These are phyloP conservation scores for Xerus rutilus DNA, from an alignment of 2,797 vertebrate genomes.

Conservation along the genomic window DNA sequence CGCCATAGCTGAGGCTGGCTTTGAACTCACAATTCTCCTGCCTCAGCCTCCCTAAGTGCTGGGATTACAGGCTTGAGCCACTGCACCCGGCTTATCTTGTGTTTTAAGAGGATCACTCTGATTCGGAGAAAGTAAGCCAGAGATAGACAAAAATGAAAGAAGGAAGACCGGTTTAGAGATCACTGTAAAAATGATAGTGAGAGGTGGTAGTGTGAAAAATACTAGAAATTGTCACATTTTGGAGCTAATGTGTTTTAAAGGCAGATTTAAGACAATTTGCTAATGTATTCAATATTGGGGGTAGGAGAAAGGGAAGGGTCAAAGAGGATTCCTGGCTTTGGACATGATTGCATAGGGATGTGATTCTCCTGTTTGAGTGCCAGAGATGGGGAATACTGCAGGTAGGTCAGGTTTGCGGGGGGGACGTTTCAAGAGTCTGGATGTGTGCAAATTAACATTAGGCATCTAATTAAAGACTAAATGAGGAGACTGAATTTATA, in stretches of 20 bases:
- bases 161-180: not conserved
- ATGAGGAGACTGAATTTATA: not conserved
- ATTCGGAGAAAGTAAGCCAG: not conserved
- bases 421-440: not conserved
- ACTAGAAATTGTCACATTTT: not conserved
- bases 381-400: not conserved
- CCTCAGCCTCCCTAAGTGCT: too few species aligned
- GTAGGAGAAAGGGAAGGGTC: not conserved
- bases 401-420: not conserved
- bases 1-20: too few species aligned
- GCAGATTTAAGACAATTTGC: not conserved
- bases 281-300: not conserved
- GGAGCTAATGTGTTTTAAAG: not conserved
- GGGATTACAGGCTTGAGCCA: too few species aligned
- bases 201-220: not conserved
- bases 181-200: not conserved
- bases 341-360: not conserved
- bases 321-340: not conserved
- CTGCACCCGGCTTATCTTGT: not conserved
- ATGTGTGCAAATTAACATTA: not conserved
- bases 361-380: not conserved
- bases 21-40: too few species aligned
- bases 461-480: not conserved
- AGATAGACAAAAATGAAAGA: not conserved
- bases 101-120: not conserved